These are phyloP conservation scores for Amia ocellicauda DNA, from an alignment of 2,113 vertebrate genomes.

Conservation along the genomic window DNA sequence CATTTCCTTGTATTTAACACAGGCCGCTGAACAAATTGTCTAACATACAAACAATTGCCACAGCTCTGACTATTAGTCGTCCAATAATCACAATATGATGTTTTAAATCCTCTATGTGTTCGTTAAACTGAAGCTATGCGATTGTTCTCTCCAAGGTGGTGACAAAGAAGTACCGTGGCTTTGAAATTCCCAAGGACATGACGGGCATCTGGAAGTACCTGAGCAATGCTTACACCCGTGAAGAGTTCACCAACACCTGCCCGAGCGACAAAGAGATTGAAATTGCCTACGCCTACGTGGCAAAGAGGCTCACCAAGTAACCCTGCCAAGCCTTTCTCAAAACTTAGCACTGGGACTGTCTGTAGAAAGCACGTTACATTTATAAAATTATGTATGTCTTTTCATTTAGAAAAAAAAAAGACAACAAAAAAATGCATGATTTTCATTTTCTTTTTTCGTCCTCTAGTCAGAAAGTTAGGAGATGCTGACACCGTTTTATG, in stretches of 20 bases:
- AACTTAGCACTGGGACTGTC: conserved; percentile 39
- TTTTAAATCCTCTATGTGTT: too few species aligned
- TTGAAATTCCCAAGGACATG: conserved; percentile 93
- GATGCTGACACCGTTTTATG: conserved; percentile 41
- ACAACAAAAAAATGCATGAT: conserved; percentile 50
- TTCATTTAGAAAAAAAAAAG: conserved; percentile 47
- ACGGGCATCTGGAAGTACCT: conserved; percentile 91
- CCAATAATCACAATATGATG: too few species aligned
- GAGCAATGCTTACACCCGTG: conserved; percentile 84
- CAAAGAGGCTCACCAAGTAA: conserved; percentile 96
- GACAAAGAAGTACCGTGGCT: conserved; percentile 92
- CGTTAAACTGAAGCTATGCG: too few species aligned
- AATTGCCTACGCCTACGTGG: conserved; percentile 93
- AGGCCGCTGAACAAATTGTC: too few species aligned
- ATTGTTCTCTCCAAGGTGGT: conserved; percentile 89
- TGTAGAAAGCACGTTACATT: not conserved
- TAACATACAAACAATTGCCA: too few species aligned
- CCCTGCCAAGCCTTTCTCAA: not conserved
- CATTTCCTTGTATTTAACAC: too few species aligned
- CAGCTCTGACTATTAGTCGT: too few species aligned
- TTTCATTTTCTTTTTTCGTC: conserved; percentile 43
- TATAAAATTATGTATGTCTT: conserved; percentile 18
- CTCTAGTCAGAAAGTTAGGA: conserved; percentile 36
- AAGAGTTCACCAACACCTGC: conserved; percentile 98
- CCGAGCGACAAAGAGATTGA: conserved; percentile 95